Conservation (phyloP, 2,888 invertebrate species). For the Opisthograptis luteolata region DNA sequence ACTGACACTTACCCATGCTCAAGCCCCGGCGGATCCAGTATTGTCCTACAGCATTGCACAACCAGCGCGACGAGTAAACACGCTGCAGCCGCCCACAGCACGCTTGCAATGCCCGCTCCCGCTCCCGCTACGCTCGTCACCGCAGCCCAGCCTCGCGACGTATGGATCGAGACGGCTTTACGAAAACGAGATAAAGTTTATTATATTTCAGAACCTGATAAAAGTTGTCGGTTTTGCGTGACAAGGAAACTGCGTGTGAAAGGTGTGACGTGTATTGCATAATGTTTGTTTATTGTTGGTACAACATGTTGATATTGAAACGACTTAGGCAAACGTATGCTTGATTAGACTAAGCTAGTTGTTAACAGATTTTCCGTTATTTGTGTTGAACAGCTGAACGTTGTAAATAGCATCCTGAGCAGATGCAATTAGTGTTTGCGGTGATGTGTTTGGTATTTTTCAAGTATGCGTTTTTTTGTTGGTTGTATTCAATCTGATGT, state of each 20-base stretch:
- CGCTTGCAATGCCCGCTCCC: constrained; percentile 64
- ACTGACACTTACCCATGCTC: constrained; percentile 49
- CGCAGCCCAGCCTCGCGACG: constrained; percentile 77
- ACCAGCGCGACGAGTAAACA: constrained; percentile 80
- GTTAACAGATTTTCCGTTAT: constrained; percentile 1
- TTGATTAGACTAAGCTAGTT: constrained; percentile 1
- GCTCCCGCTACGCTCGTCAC: constrained; percentile 61
- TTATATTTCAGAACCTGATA: constrained; percentile 10
- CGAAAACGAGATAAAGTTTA: constrained; percentile 22
- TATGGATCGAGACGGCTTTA: constrained; percentile 85
- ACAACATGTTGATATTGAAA: not conserved
- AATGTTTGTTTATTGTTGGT: not conserved
- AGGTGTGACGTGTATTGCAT: not conserved
- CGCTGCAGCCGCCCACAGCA: constrained; percentile 84
- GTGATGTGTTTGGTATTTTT: no score
- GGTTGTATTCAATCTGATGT: no score
- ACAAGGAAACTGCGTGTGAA: constrained; percentile 1
- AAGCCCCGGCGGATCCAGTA: constrained; percentile 68
- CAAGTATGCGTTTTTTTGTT: no score
- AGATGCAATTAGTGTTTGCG: not conserved
- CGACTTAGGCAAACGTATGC: not conserved
- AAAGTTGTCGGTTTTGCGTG: constrained; percentile 13
- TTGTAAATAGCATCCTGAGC: not conserved
- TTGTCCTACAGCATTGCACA: constrained; percentile 81
- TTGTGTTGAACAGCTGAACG: constrained; percentile 10